These are phyloP conservation scores for Dinothrombium tinctorium DNA, from an alignment of 1,140 invertebrate species.

Conservation along the genomic window DNA sequence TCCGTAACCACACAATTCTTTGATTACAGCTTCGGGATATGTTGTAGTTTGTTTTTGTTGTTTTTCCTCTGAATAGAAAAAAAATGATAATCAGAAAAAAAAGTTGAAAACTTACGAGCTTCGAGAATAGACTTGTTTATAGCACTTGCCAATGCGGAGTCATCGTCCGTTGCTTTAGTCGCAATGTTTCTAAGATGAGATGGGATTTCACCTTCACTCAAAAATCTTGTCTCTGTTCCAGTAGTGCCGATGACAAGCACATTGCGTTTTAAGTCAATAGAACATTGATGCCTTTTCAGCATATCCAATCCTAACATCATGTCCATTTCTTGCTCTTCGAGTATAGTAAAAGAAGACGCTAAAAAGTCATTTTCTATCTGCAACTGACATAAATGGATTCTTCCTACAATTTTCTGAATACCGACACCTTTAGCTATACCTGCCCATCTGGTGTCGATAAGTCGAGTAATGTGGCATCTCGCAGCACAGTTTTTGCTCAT, in stretches of 20 bases:
- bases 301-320: constrained; percentile 93
- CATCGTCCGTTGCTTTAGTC: too few relatives aligned
- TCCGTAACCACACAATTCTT: too few relatives aligned
- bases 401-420: constrained; percentile 60
- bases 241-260: constrained; percentile 81
- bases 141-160: too few relatives aligned
- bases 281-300: constrained; percentile 88
- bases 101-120: too few relatives aligned
- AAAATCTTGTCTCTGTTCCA: constrained; percentile 66
- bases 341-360: constrained; percentile 86
- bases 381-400: constrained; percentile 35
- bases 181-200: too few relatives aligned
- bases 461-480: constrained; percentile 77
- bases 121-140: too few relatives aligned
- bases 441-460: constrained; percentile 80
- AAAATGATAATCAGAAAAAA: too few relatives aligned
- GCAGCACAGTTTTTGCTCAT: constrained; percentile 75
- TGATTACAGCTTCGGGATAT: too few relatives aligned
- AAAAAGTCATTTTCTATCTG: constrained; percentile 81
- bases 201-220: constrained; percentile 63
- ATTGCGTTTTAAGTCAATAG: constrained; percentile 74
- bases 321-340: constrained; percentile 93
- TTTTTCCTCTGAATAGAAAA: too few relatives aligned
- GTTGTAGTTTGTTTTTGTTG: too few relatives aligned
- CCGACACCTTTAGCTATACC: constrained; percentile 81